Base-by-base conservation (phyloP, 2,113 vertebrate species). In the Girardinichthys multiradiatus region DNA sequence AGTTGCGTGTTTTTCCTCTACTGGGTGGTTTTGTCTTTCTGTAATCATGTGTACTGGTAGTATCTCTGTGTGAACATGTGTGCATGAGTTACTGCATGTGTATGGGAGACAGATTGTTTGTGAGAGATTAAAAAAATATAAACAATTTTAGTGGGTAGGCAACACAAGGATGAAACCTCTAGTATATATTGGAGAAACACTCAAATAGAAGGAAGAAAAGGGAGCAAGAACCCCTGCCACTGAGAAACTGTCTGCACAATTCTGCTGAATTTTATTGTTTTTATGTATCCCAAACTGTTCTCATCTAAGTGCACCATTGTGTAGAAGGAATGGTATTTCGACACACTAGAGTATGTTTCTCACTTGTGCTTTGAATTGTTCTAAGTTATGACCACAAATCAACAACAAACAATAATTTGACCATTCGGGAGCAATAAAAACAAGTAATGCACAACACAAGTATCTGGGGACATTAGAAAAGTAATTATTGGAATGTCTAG, bases 121-220 rank as follows among this genome's bases (percentile, higher is more conserved):
- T 33, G 79, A 48, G 70, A 77, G 64, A 84, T 75, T 68, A 64
- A 60, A 74, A 63, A 67, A 68, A 67, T 65, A 68, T 57, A 81
- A 62, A 76, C 79, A 82, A 81, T 68, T 74, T 65, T 68, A 70
- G 65, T 72, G 75, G 70, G 78, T 70, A 83, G 70, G 80, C 64
- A 83, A 89, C 68, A 71, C 86, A 86, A 75, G 65, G 83, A 89
- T 82, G 82, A 84, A 86, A 80, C 39, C 61, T 62, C 71, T 54
- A 62, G 84, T 80, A 72, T 51, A 65, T 68, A 87, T 29, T 86
- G 85, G 85, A 85, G 42, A 45, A 86, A 82, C 71, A 72, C 64
- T 75, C 37, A 28, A 71, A 74, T 62, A 76, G 51, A 64, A 65
- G 67, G 57, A 73, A 30, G 63, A 66, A 54, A 57, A 57, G 31